These are phyloP conservation scores for Meteorus sp. DNA, from an alignment of 1,140 invertebrate genomes.

Conservation along the genomic window DNA sequence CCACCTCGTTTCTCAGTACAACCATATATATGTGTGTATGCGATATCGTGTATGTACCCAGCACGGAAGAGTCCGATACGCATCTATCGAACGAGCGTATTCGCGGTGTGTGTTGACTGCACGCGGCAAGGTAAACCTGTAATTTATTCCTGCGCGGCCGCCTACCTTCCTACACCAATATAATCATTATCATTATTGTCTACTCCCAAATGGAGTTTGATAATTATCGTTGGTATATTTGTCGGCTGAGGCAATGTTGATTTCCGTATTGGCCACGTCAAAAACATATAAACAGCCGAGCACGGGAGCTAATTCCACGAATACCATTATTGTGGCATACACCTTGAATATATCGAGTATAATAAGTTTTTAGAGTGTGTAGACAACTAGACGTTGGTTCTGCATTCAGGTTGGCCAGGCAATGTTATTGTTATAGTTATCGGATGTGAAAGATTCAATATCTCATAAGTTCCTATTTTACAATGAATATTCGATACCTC, in stretches of 20 bases:
- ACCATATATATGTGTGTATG: too few relatives aligned
- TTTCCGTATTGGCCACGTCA: conserved; percentile 30
- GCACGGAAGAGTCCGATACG: conserved; percentile 43
- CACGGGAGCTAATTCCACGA: too few relatives aligned
- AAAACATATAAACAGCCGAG: too few relatives aligned
- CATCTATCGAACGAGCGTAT: conserved; percentile 55
- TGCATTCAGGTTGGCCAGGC: too few relatives aligned
- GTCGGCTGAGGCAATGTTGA: conserved; percentile 30
- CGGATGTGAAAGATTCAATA: too few relatives aligned
- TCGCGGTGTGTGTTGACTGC: conserved; percentile 45
- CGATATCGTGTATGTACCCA: conserved; percentile 36
- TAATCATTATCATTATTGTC: conserved; percentile 60
- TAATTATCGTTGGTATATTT: conserved; percentile 49
- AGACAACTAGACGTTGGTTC: too few relatives aligned
- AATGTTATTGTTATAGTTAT: too few relatives aligned
- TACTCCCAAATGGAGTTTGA: conserved; percentile 52
- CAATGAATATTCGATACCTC: too few relatives aligned
- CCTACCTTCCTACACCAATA: conserved; percentile 51
- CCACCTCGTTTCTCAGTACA: conserved; percentile 26
- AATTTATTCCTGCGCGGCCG: conserved; percentile 53
- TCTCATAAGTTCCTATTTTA: too few relatives aligned
- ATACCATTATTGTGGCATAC: conserved; percentile 1
- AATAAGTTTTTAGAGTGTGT: too few relatives aligned
- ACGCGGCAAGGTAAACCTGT: conserved; percentile 51
- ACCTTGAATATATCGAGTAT: too few relatives aligned